Percentiles rank a stretch among this genome's conserved stretches.
Conservation (phyloP, 2,113 vertebrate species). For the Ibidorhyncha struthersii region DNA sequence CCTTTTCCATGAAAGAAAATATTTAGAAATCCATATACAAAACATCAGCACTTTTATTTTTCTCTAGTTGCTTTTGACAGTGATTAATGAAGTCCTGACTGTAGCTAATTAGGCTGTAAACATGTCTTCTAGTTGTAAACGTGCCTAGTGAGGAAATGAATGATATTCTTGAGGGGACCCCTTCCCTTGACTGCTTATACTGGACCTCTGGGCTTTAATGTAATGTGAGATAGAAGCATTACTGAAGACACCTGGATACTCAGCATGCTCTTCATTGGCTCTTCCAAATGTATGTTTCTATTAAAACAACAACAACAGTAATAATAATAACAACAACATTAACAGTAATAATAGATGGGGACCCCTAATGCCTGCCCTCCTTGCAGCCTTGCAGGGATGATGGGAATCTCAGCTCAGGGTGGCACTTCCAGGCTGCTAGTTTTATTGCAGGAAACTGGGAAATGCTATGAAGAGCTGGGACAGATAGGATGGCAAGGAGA, state of each 20-base stretch:
- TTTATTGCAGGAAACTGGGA: not conserved
- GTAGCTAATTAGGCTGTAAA: not conserved
- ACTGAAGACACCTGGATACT: not conserved
- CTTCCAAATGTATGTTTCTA: not conserved
- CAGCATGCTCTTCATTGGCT: not conserved
- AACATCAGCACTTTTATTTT: not conserved
- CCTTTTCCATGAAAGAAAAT: not conserved
- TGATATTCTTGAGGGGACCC: not conserved
- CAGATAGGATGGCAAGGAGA: slow-evolving; percentile 1
- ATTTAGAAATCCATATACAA: not conserved
- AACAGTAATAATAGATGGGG: not conserved
- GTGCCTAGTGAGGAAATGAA: not conserved
- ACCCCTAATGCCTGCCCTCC: not conserved
- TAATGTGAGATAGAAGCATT: not conserved
- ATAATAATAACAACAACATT: not conserved
- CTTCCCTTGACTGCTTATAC: not conserved
- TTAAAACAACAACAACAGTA: not conserved
- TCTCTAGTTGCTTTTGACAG: not conserved
- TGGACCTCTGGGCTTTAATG: not conserved
- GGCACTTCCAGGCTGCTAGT: not conserved
- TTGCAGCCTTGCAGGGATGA: not conserved
- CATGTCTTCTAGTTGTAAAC: not conserved
- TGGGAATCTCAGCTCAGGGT: not conserved
- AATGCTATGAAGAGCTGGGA: not conserved
- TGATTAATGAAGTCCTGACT: not conserved